Conservation (phyloP, 2,888 invertebrate species). For the Cephus pygmeus region DNA sequence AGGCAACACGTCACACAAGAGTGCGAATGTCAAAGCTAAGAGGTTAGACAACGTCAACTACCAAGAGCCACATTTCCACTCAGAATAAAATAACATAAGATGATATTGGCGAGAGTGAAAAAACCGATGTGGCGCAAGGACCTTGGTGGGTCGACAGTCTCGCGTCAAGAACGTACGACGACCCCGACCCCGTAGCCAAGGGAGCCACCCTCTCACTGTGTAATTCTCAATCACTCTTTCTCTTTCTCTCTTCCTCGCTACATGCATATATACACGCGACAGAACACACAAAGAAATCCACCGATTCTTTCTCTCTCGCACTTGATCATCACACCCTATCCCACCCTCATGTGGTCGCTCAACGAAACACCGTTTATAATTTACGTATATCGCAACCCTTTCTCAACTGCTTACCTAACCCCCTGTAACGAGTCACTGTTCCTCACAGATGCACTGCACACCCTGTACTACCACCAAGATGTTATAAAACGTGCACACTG, state of each 20-base stretch:
- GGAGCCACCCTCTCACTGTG: constrained; percentile 29
- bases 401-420: constrained; percentile 1
- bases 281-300: constrained; percentile 13
- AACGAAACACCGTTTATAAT: background rate
- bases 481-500: background rate
- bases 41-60: background rate
- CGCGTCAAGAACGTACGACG: constrained; percentile 62
- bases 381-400: constrained; percentile 1
- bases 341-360: background rate
- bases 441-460: constrained; percentile 24
- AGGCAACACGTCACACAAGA: background rate
- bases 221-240: constrained; percentile 2
- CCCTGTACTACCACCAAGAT: constrained; percentile 1
- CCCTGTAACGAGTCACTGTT: constrained; percentile 18
- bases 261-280: constrained; percentile 2
- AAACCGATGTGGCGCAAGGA: constrained; percentile 39
- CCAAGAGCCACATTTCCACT: background rate
- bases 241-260: constrained; percentile 23
- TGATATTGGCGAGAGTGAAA: background rate
- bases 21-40: background rate
- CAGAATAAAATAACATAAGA: background rate
- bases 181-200: constrained; percentile 50
- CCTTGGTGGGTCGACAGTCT: constrained; percentile 61
- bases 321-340: constrained; percentile 14
- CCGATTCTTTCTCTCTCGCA: background rate